These are phyloP conservation scores for Tricholauxania praeusta DNA, from an alignment of 2,888 invertebrate species.

Conservation along the genomic window DNA sequence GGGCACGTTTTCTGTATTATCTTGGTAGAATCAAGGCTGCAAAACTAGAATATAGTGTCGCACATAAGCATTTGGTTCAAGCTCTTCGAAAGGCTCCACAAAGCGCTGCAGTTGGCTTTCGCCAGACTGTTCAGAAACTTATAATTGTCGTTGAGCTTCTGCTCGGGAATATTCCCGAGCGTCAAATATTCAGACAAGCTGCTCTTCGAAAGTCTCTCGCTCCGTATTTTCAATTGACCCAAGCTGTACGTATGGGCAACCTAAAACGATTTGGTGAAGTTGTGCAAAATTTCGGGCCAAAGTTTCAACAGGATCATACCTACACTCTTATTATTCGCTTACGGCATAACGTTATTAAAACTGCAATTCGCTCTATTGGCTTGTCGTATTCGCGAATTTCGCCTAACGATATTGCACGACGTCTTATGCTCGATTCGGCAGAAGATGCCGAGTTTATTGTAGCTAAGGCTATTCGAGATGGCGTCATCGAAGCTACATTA, in stretches of 20 bases:
- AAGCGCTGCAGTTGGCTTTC: slow-evolving; percentile 97
- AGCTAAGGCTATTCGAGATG: slow-evolving; percentile 97
- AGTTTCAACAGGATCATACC: slow-evolving; percentile 94
- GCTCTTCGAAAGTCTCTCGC: slow-evolving; percentile 88
- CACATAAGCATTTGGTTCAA: slow-evolving; percentile 96
- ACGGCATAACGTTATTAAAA: slow-evolving; percentile 98
- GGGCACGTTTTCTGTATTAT: slow-evolving; percentile 97
- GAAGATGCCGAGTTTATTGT: slow-evolving; percentile 99
- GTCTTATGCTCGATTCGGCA: slow-evolving; percentile 92
- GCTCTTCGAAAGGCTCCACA: slow-evolving; percentile 97
- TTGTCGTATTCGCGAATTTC: slow-evolving; percentile 96
- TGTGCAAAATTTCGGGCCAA: slow-evolving; percentile 88
- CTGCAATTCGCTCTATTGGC: slow-evolving; percentile 96
- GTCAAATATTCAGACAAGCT: slow-evolving; percentile 94
- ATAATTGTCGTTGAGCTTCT: slow-evolving; percentile 95
- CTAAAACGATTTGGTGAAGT: slow-evolving; percentile 94
- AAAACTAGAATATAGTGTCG: slow-evolving; percentile 97
- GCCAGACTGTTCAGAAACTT: slow-evolving; percentile 96
- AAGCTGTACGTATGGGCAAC: slow-evolving; percentile 95
- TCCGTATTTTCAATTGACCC: slow-evolving; percentile 97
- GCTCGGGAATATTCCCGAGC: slow-evolving; percentile 97
- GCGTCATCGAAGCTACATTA: slow-evolving; percentile 97
- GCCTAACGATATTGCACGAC: slow-evolving; percentile 93
- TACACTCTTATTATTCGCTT: slow-evolving; percentile 95
- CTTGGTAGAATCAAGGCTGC: slow-evolving; percentile 98